Base-by-base conservation (phyloP, 2,797 vertebrate genomes). In the Gymnodraco acuticeps region DNA sequence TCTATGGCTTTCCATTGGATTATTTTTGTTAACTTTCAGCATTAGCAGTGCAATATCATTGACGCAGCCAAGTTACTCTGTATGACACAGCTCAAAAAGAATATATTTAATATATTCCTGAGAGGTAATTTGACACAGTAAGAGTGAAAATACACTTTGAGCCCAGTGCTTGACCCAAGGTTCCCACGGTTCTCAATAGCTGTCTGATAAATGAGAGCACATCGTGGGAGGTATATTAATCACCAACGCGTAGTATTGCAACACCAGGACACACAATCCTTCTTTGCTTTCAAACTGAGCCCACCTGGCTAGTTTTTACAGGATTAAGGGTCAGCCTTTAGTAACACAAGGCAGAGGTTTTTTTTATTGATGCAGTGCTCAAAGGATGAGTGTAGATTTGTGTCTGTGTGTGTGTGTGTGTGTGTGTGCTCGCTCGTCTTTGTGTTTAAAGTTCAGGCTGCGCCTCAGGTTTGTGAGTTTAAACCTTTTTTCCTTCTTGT, bases 191-290 rank as follows among this genome's bases (percentile, higher is more conserved):
- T 90, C 89, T 89, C 87, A 75, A 54, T 60, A 9, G 80, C 89
- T 70, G 79, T 75, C 83, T 86, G 83, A 83, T 89, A 87, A 88
- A 91, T 70, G 86, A 82, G 87, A 91, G 76, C 83, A 56, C 86
- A 51, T 84, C 41, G 89, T 93, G 91, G 92, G 90, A 92, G 93
- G 93, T 92, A 81, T 88, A 93, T 90, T 93, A 92, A 93, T 92
- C 88, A 84, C 84, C 77, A 66, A 88, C 88, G 83, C 89, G 77
- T 73, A 72, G 58, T 10, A 78, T 85, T 85, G 69, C 80, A 83
- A 87, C 84, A 72, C 59, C 17, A 10, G 63, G 82, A 85, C 82
- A 82, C 81, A 79, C 80, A 92, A 90, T 89, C 87, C 86, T 82
- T 78, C 63, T 69, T 80, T 87, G 85, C 83, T 92, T 88, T 88